Evolutionary conservation across 2,797 vertebrate genomes (phyloP).

Genomic region (Caiman crocodilus): DNA sequence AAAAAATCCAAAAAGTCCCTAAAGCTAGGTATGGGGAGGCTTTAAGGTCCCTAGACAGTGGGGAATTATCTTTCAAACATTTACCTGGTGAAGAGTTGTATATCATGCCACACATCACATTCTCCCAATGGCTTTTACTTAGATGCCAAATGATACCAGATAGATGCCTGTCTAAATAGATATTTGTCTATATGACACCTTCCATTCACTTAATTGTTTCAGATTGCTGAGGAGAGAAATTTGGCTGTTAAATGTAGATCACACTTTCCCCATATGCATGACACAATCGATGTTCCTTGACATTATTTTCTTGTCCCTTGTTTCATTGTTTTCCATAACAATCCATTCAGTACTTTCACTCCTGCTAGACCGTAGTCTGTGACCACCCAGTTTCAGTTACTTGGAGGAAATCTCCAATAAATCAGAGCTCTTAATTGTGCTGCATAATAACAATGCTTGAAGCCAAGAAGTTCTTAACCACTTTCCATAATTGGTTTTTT

Average conservation of each 20-base stretch:
- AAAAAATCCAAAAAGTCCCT: not conserved
- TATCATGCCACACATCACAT: not conserved
- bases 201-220: not conserved
- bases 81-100: no score
- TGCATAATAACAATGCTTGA: not conserved
- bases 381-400: constrained; percentile 62
- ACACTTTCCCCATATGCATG: not conserved
- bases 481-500: not conserved
- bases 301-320: not conserved
- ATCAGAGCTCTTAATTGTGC: not conserved
- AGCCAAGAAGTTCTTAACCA: not conserved
- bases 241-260: not conserved
- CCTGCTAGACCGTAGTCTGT: not conserved
- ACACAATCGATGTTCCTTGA: not conserved
- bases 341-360: not conserved
- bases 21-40: not conserved
- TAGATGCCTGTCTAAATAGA: not conserved
- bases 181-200: not conserved
- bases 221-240: not conserved
- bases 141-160: not conserved
- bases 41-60: not conserved
- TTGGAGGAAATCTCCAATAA: not conserved
- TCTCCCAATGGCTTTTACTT: not conserved
- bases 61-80: no score
- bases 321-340: not conserved